Conservation (phyloP, 1,140 invertebrate genomes). For the Aporrectodea caliginosa region DNA sequence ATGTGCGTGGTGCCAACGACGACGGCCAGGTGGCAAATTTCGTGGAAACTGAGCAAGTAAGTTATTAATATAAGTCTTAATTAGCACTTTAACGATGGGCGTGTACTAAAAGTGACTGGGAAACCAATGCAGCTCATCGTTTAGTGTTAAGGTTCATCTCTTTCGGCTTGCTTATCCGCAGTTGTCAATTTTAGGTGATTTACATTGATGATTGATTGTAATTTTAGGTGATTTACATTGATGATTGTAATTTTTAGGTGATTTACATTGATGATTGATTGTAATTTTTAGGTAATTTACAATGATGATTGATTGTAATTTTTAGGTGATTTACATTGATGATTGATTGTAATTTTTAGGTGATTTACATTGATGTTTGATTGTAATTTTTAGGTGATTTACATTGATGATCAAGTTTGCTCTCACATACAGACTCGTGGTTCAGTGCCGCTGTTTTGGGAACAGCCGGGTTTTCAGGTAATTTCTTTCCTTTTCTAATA, state of each 20-base stretch:
- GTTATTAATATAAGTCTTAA: no score
- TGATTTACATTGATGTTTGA: slow-evolving; percentile 70
- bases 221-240: slow-evolving; percentile 14
- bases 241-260: slow-evolving; percentile 27
- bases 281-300: not conserved
- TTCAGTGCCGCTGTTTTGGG: slow-evolving; percentile 97
- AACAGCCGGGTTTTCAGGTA: slow-evolving; percentile 96
- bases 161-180: no score
- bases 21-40: slow-evolving; percentile 99
- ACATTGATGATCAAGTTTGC: slow-evolving; percentile 70
- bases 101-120: no score
- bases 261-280: no score
- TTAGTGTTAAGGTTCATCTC: no score
- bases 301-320: slow-evolving; percentile 20
- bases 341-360: slow-evolving; percentile 40
- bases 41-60: slow-evolving; percentile 94
- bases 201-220: no score
- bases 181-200: slow-evolving; percentile 31
- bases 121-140: no score
- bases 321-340: slow-evolving; percentile 9
- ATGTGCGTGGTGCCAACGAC: slow-evolving; percentile 97
- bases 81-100: no score
- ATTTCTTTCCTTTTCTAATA: no score
- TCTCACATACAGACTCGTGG: slow-evolving; percentile 76
- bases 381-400: slow-evolving; percentile 59